Percentiles rank a stretch among this genome's conserved stretches.
Evolutionary conservation across 2,797 vertebrate genomes (phyloP).

Genomic region (Phrynocephalus vlangalii): DNA sequence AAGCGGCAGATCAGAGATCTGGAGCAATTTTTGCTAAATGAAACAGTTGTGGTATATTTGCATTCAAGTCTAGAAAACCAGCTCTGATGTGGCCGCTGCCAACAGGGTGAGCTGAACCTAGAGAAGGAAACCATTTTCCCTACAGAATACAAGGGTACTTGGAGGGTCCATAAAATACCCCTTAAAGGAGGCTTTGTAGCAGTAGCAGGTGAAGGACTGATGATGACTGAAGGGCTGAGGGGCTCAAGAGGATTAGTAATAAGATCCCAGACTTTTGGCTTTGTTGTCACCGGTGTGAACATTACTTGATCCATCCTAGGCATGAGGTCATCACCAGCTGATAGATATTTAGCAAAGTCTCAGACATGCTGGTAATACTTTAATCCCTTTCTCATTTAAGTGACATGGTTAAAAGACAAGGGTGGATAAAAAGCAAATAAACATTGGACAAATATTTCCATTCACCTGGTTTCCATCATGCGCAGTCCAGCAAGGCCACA

Average conservation of each 20-base stretch:
- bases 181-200: neutral
- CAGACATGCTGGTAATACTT: neutral
- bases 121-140: neutral
- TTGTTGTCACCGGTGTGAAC: neutral
- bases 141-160: neutral
- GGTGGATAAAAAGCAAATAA: neutral
- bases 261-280: neutral
- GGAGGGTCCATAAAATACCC: neutral
- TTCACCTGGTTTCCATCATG: neutral
- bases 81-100: neutral
- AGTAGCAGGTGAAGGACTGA: neutral
- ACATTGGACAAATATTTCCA: neutral
- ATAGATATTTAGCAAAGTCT: neutral
- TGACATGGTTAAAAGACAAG: neutral
- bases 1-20: neutral
- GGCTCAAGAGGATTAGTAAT: neutral
- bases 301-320: neutral
- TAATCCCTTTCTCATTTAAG: slow-evolving; percentile 9
- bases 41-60: neutral
- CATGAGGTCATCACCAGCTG: neutral
- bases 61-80: too few species aligned
- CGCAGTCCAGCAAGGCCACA: neutral
- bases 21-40: neutral
- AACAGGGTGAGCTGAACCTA: neutral
- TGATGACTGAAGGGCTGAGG: neutral